These are phyloP conservation scores for Sardina pilchardus DNA, from an alignment of 2,113 vertebrate species.

Conservation along the genomic window DNA sequence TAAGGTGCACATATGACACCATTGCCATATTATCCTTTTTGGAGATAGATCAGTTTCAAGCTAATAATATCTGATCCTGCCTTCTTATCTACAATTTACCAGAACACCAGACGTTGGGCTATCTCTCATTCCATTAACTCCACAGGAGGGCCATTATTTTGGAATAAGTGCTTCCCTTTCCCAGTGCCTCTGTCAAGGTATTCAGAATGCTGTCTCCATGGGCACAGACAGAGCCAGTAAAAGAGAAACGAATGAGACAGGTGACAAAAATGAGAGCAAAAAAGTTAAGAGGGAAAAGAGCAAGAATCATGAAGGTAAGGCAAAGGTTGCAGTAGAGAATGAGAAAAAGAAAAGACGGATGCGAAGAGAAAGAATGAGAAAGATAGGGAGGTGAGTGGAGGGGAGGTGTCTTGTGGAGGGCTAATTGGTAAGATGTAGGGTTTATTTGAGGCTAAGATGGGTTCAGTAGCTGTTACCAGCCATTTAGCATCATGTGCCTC, in stretches of 20 bases:
- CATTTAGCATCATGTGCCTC: slow-evolving; percentile 61
- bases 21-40: slow-evolving; percentile 60
- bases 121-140: slow-evolving; percentile 72
- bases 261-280: neutral
- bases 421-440: neutral
- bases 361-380: slow-evolving; percentile 10
- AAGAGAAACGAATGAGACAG: neutral
- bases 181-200: slow-evolving; percentile 43
- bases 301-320: neutral
- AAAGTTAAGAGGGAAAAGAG: neutral
- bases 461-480: slow-evolving; percentile 58
- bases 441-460: slow-evolving; percentile 49
- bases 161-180: slow-evolving; percentile 66
- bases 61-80: slow-evolving; percentile 55
- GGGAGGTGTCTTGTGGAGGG: slow-evolving; percentile 39
- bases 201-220: slow-evolving; percentile 57
- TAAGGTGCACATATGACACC: neutral
- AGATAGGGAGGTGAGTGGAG: slow-evolving; percentile 38
- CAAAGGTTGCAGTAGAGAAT: neutral
- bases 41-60: slow-evolving; percentile 57
- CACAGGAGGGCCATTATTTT: slow-evolving; percentile 68
- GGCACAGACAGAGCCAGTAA: slow-evolving; percentile 40
- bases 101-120: slow-evolving; percentile 65
- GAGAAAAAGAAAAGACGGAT: neutral
- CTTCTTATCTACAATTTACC: slow-evolving; percentile 61